Evolutionary conservation across 2,888 invertebrate genomes (phyloP).

Genomic region (Hyposoter didymator): DNA sequence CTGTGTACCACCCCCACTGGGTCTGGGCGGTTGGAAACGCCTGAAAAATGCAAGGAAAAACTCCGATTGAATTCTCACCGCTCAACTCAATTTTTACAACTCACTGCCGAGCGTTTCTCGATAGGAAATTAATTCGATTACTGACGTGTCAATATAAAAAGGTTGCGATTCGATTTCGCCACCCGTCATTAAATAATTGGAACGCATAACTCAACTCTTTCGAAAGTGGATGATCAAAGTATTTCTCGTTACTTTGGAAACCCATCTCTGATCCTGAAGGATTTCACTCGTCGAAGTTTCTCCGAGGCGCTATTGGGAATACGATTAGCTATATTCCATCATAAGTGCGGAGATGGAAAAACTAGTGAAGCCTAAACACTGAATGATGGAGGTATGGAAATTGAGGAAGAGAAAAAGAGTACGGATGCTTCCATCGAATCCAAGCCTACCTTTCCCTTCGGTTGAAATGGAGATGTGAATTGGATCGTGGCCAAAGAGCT

Average conservation of each 20-base stretch:
- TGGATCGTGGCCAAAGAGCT: conserved; percentile 50
- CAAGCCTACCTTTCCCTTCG: conserved; percentile 26
- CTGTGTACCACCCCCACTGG: background rate
- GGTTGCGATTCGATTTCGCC: background rate
- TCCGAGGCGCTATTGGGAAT: background rate
- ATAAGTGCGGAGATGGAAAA: conserved; percentile 26
- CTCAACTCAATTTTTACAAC: background rate
- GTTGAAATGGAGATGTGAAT: conserved; percentile 45
- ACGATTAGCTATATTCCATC: conserved; percentile 31
- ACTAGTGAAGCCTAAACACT: conserved; percentile 8
- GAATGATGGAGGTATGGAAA: conserved; percentile 9
- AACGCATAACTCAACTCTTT: background rate
- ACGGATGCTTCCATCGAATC: conserved; percentile 2
- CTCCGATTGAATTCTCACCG: background rate
- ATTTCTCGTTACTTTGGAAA: background rate
- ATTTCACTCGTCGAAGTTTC: background rate
- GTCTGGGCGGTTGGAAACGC: background rate
- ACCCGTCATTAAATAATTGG: background rate
- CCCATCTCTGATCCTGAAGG: background rate
- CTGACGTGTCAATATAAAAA: background rate
- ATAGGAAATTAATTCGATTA: background rate
- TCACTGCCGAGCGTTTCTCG: background rate
- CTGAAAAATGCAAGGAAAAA: background rate
- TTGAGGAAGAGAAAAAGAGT: background rate
- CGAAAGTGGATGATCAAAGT: background rate